Evolutionary conservation across 2,888 invertebrate species (phyloP).

Genomic region (Amblyteles armatorius): DNA sequence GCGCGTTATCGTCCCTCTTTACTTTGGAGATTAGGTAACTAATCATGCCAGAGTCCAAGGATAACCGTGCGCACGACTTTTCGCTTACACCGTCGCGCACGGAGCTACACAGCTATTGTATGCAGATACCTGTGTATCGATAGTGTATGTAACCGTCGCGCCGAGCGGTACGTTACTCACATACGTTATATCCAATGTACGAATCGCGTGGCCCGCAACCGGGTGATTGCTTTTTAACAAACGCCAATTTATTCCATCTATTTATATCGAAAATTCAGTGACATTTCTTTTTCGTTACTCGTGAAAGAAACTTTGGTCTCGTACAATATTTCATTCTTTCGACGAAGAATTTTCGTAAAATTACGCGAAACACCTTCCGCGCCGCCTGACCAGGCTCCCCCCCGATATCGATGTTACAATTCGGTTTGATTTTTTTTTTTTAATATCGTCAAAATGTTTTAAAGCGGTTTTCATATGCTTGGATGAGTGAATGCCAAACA

Average conservation of each 20-base stretch:
- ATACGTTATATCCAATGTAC: not conserved
- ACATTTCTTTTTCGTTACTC: not conserved
- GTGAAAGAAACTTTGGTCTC: not conserved
- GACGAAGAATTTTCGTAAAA: no score
- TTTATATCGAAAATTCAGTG: not conserved
- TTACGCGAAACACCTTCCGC: no score
- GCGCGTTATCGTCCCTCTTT: conserved; percentile 81
- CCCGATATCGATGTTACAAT: no score
- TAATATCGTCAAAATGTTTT: no score
- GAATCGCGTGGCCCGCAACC: not conserved
- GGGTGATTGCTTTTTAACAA: not conserved
- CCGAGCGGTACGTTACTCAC: not conserved
- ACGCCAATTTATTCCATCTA: not conserved
- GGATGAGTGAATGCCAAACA: no score
- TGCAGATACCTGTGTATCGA: conserved; percentile 13
- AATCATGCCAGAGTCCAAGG: conserved; percentile 83
- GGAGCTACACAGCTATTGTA: not conserved
- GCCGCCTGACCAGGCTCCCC: no score
- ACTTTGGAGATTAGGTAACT: conserved; percentile 83
- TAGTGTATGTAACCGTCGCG: not conserved
- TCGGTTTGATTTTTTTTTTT: no score
- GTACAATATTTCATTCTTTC: not conserved
- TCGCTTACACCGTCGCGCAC: conserved; percentile 16
- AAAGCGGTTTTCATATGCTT: no score
- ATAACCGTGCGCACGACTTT: conserved; percentile 70